Evolutionary conservation across 2,797 vertebrate genomes (phyloP), one percentile per base, ranked within the genome.

Genomic region (Tragopan temminckii): DNA sequence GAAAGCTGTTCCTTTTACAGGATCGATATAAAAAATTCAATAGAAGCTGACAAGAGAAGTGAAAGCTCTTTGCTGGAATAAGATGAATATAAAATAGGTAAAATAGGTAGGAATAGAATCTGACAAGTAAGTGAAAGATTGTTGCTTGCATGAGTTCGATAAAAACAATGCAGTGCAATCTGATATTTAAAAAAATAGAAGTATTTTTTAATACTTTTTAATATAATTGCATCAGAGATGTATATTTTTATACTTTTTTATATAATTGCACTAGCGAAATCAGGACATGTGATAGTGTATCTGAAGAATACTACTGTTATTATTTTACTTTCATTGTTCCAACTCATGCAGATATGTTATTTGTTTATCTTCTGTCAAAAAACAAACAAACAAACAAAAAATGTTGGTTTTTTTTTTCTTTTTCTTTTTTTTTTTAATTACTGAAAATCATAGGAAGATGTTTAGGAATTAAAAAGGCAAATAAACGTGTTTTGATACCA

Each of bases 1-100:
- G n/a, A 93, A 90, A 72, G 36, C n/a, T 69, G 40, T 82, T 92
- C 36, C 33, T 92, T 86, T 71, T 66, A 35, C 62, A 80, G 89
- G 40, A 85, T 92, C 85, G 69, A 80, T 94, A 82, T 7, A 79
- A 89, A 68, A 50, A 66, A 68, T 42, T 92, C n/a, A 76, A 33
- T 79, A 84, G 80, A 63, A 87, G 20, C 46, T 89, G 80, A 63
- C 64, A 52, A 52, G 15, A 46, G 45, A 94, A 70, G 23, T 76
- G 36, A 85, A 80, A 84, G 35, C 33, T 66, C 62, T 95, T 91
- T 80, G 38, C 48, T 76, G 77, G 61, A 83, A 48, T 67, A 84
- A 86, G 67, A 81, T 80, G 45, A 85, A 84, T 91, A 59, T 52
- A 52, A 29, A 52, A 52, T 52, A 52, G 50, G 50, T 74, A 62